Conservation (phyloP, 2,797 vertebrate species). For the Etheostoma nigrum region DNA sequence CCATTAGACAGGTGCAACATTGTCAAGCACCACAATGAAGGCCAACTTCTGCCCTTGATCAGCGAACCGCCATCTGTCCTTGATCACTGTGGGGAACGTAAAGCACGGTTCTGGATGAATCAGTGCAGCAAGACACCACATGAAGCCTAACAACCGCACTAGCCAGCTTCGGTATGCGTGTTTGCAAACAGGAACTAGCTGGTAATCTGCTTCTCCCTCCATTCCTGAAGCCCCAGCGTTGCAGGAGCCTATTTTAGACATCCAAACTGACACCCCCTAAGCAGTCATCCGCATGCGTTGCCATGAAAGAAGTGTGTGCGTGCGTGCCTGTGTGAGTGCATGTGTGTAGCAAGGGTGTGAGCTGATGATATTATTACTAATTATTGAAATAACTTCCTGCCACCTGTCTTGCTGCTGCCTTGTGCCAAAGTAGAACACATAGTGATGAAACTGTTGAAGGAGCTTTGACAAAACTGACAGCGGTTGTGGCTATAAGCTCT, state of each 20-base stretch:
- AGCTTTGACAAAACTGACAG: constrained; percentile 72
- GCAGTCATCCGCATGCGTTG: constrained; percentile 87
- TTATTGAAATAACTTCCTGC: constrained; percentile 96
- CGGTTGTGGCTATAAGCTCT: constrained; percentile 19
- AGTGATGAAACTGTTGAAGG: constrained; percentile 89
- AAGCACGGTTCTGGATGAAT: constrained; percentile 50
- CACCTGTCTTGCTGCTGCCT: constrained; percentile 91
- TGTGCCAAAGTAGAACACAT: constrained; percentile 88
- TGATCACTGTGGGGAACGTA: constrained; percentile 60
- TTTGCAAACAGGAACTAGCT: constrained; percentile 64
- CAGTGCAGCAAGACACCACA: constrained; percentile 39
- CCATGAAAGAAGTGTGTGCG: constrained; percentile 35
- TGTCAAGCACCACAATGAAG: constrained; percentile 42
- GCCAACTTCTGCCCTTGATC: constrained; percentile 55
- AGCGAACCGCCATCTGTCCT: constrained; percentile 53
- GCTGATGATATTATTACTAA: constrained; percentile 94
- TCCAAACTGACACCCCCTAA: constrained; percentile 85
- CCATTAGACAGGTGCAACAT: constrained; percentile 72
- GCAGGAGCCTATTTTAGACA: constrained; percentile 77
- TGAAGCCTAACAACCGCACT: constrained; percentile 48
- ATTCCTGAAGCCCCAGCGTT: constrained; percentile 83
- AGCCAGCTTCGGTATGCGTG: constrained; percentile 38
- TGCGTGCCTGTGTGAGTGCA: constrained; percentile 33
- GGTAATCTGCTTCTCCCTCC: constrained; percentile 44
- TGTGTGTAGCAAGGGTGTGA: constrained; percentile 80